Percentiles rank a stretch among this genome's conserved stretches.
These are phyloP conservation scores for Toxostoma redivivum DNA, from an alignment of 2,113 vertebrate genomes.

Conservation along the genomic window DNA sequence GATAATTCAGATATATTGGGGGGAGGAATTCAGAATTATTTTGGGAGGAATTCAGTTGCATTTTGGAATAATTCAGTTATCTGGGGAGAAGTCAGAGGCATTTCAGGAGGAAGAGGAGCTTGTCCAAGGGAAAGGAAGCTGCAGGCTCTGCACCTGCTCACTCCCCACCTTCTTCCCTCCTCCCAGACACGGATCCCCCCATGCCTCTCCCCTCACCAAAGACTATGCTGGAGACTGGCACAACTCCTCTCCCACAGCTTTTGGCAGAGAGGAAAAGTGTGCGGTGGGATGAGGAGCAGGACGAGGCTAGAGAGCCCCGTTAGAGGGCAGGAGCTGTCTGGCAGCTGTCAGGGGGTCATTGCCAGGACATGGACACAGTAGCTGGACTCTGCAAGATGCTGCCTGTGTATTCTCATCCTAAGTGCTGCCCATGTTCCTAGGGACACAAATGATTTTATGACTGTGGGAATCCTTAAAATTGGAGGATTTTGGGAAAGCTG, in stretches of 20 bases:
- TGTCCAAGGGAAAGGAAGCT: no score
- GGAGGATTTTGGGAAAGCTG: no score
- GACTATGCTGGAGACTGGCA: fast-evolving
- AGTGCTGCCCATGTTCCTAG: background rate
- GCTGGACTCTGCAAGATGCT: background rate
- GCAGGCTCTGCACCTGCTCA: background rate
- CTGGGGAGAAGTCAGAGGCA: background rate
- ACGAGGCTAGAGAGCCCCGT: fast-evolving
- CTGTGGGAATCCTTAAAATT: no score
- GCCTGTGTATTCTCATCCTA: background rate
- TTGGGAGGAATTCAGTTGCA: background rate
- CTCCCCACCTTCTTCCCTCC: background rate
- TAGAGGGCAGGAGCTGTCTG: background rate
- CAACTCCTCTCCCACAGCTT: background rate
- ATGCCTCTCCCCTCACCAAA: background rate
- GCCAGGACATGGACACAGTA: background rate
- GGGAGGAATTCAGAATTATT: background rate
- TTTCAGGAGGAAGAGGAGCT: background rate
- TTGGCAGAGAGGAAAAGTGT: background rate
- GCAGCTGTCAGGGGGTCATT: background rate
- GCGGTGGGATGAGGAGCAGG: background rate
- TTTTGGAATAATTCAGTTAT: background rate
- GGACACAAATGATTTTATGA: background rate
- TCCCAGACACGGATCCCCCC: fast-evolving
- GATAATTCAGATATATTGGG: background rate